Evolutionary conservation across 2,888 invertebrate species (phyloP).

Genomic region (Eupithecia subfuscata): DNA sequence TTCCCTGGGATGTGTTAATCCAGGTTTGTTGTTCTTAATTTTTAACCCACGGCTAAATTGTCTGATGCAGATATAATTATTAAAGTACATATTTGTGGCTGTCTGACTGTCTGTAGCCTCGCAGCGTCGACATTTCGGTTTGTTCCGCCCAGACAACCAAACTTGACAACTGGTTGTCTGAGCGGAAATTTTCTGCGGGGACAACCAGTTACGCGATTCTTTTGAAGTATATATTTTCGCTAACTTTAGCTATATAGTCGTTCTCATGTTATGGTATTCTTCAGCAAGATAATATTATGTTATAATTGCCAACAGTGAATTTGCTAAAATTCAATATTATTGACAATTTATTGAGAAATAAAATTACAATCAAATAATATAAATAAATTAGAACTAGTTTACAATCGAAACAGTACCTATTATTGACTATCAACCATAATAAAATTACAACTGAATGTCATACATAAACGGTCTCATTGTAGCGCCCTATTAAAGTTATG

Average conservation of each 20-base stretch:
- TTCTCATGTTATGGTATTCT: background rate
- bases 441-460: background rate
- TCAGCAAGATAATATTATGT: background rate
- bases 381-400: too few species aligned
- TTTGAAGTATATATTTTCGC: background rate
- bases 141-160: too few species aligned
- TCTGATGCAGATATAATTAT: background rate
- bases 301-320: too few species aligned
- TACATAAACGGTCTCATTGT: constrained; percentile 8
- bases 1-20: background rate
- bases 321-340: background rate
- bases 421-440: background rate
- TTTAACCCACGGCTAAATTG: background rate
- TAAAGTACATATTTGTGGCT: background rate
- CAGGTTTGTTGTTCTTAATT: background rate
- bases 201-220: too few species aligned
- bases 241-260: background rate
- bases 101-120: background rate
- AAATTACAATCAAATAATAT: too few species aligned
- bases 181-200: too few species aligned
- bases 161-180: too few species aligned
- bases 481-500: constrained; percentile 29
- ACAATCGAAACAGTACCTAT: background rate
- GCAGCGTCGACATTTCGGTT: too few species aligned
- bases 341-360: background rate